Conservation (phyloP, 1,140 invertebrate species). For the Patella vulgata region DNA sequence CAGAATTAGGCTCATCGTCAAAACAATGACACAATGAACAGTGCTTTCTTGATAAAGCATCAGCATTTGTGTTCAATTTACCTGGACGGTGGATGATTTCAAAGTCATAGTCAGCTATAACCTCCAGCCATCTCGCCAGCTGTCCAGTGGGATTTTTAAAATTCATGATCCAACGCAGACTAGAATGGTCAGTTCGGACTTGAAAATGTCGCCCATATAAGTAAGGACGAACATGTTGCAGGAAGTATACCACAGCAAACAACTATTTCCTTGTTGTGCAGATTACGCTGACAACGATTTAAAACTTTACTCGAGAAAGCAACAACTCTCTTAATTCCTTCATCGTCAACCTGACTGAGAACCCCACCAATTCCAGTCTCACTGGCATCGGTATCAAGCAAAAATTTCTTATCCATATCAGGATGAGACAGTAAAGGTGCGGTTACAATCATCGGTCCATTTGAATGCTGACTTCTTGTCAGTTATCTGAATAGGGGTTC, state of each 20-base stretch:
- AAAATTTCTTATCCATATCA: conserved; percentile 8
- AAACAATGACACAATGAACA: conserved; percentile 9
- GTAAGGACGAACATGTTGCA: conserved; percentile 30
- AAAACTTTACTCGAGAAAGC: no score
- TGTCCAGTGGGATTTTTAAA: conserved; percentile 31
- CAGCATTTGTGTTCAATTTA: conserved; percentile 29
- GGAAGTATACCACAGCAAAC: conserved; percentile 27
- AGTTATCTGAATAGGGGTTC: no score
- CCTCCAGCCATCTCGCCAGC: conserved; percentile 44
- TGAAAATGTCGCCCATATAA: conserved; percentile 28
- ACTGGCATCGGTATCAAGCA: conserved; percentile 57
- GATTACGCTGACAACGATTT: no score
- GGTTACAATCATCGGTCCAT: background rate
- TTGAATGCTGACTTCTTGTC: no score
- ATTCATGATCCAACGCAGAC: conserved; percentile 32
- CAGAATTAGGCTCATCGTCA: no score
- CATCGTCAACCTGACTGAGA: conserved; percentile 39
- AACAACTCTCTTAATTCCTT: no score
- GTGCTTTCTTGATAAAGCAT: conserved; percentile 22
- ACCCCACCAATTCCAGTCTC: conserved; percentile 55
- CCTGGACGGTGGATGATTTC: conserved; percentile 27
- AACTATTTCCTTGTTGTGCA: conserved; percentile 18
- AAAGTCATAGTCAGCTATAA: conserved; percentile 24
- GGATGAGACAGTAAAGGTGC: conserved; percentile 24
- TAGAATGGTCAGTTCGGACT: conserved; percentile 36